Evolutionary conservation across 2,888 invertebrate species (phyloP), one percentile per base, ranked within the genome.

Genomic region (Saturnia pavonia): DNA sequence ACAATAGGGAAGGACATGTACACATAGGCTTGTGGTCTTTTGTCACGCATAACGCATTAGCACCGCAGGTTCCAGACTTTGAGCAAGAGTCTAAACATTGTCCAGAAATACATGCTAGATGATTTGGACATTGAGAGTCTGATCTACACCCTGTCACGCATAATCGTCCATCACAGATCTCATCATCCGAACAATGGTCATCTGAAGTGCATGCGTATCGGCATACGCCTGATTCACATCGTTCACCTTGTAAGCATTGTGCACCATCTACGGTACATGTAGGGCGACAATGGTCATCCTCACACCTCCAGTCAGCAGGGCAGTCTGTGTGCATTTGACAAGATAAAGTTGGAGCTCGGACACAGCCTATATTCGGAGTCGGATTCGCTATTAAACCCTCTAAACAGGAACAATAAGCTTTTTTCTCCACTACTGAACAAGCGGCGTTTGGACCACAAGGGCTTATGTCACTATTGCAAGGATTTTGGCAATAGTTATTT

Each of bases 381-480:
- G 98, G 98, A 87, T 97, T 98, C 16, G 98, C 97, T 79, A 98
- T 97, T 85, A 98, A 95, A 34, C 96, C 96, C 68, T 95, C 93
- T 51, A 96, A 94, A 83, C 98, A 98, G 34, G 96, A 96, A 83
- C 98, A 98, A 54, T 96, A 95, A 8, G 98, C 97, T 78, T 97
- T 95, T 83, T 97, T 97, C 82, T 97, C 97, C 16, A 96, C 95
- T 1, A 97, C 97, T 0, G 96, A 95, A 82, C 98, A 98, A 27
- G 96, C 91, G 1, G 98, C 97, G 82, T 98, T 97, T 0, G 97
- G 97, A 22, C 98, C 98, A 82, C 98, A 98, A 0, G 97, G 97
- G 78, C 95, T 96, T 69, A 95, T 95, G 74, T 93, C 83, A 63
- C 85, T 88, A 82, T 87, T 85, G 81, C 98, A 97, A 0, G 98